Percentiles rank a stretch among this genome's conserved stretches.
phyloP scores from a whole-genome alignment of 2,888 invertebrate species.

The Idaea straminata region DNA sequence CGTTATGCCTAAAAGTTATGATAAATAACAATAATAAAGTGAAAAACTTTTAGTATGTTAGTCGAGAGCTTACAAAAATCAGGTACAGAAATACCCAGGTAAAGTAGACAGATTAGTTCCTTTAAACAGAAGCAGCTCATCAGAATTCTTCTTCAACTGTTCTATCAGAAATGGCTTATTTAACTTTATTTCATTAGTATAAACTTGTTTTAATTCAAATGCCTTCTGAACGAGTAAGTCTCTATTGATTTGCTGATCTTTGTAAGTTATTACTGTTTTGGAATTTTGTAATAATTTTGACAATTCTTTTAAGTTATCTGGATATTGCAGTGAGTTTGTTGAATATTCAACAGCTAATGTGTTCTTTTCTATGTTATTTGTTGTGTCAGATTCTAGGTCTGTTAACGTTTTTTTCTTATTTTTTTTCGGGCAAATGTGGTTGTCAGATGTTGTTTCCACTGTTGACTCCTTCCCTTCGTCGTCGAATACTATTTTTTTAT shows the following conservation, averaged over 20 bases:
- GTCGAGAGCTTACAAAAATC: background rate
- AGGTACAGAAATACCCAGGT: slow-evolving; percentile 46
- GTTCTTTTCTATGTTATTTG: slow-evolving; percentile 3
- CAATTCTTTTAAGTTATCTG: slow-evolving; percentile 49
- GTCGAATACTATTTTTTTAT: slow-evolving; percentile 64
- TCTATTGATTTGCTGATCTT: slow-evolving; percentile 19
- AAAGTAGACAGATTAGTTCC: slow-evolving; percentile 60
- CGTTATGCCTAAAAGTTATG: too few relatives aligned
- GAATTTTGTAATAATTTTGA: slow-evolving; percentile 45
- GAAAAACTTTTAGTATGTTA: background rate
- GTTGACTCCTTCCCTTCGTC: slow-evolving; percentile 56
- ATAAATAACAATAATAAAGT: background rate
- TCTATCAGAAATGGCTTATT: slow-evolving; percentile 51
- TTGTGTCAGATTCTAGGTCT: slow-evolving; percentile 4
- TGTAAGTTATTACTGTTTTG: slow-evolving; percentile 35
- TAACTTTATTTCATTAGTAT: slow-evolving; percentile 49
- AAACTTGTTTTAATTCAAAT: slow-evolving; percentile 44
- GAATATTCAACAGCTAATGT: background rate
- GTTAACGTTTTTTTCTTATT: slow-evolving; percentile 14
- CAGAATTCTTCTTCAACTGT: slow-evolving; percentile 50
- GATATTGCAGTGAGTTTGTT: slow-evolving; percentile 14
- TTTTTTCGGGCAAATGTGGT: slow-evolving; percentile 56
- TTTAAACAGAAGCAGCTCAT: slow-evolving; percentile 56
- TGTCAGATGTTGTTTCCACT: slow-evolving; percentile 33
- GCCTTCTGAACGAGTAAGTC: slow-evolving; percentile 56